Percentiles rank a stretch among this genome's conserved stretches.
Conservation (phyloP, 2,888 invertebrate genomes). For the Eilema sororculum region DNA sequence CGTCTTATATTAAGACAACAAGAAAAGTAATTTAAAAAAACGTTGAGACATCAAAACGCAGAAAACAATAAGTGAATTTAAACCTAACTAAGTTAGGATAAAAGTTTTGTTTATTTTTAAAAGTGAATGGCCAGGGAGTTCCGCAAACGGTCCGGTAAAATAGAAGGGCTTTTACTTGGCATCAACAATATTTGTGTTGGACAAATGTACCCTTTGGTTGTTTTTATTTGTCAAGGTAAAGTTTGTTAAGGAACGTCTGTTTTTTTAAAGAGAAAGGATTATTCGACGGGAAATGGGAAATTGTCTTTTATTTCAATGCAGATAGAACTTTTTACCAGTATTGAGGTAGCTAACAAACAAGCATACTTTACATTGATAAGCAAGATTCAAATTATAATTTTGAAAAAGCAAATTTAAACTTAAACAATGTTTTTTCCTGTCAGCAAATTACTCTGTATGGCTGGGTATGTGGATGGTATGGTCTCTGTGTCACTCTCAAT, state of each 20-base stretch:
- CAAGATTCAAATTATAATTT: no score
- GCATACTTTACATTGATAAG: no score
- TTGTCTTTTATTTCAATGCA: background rate
- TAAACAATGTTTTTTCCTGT: background rate
- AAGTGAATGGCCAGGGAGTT: slow-evolving; percentile 24
- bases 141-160: background rate
- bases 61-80: slow-evolving; percentile 30
- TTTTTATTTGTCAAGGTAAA: slow-evolving; percentile 39
- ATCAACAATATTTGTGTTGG: slow-evolving; percentile 48
- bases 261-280: slow-evolving; percentile 11
- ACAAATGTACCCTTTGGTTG: slow-evolving; percentile 24
- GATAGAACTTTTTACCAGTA: background rate
- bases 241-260: slow-evolving; percentile 23
- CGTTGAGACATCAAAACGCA: slow-evolving; percentile 13
- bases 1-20: no score
- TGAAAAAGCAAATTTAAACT: background rate
- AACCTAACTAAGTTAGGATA: slow-evolving; percentile 24
- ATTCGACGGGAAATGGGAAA: background rate
- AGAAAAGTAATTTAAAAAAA: no score
- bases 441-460: background rate
- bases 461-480: no score
- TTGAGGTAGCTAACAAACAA: no score
- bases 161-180: slow-evolving; percentile 32
- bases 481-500: background rate
- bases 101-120: slow-evolving; percentile 39